These are phyloP conservation scores for Crotalus helleri DNA, from an alignment of 2,113 vertebrate genomes.

Conservation along the genomic window DNA sequence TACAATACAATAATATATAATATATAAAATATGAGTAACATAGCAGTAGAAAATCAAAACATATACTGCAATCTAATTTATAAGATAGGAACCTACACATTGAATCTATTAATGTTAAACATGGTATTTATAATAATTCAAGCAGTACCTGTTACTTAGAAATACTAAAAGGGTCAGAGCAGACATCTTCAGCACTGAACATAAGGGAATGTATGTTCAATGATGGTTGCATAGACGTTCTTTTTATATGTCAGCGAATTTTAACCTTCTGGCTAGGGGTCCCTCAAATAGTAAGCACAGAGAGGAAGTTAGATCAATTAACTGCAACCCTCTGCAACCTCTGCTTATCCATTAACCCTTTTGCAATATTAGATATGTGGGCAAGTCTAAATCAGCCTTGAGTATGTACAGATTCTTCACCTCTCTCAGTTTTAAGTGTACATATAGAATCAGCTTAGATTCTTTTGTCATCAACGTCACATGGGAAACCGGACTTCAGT, in stretches of 20 bases:
- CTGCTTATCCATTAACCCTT: background rate
- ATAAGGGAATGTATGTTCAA: background rate
- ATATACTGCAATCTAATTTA: background rate
- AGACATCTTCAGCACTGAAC: background rate
- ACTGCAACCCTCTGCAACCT: background rate
- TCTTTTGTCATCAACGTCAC: too few species aligned
- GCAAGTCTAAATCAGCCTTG: background rate
- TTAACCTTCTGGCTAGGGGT: background rate
- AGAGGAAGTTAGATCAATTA: background rate
- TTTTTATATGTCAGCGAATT: background rate
- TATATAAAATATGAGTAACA: background rate
- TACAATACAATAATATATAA: background rate
- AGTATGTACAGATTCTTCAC: background rate
- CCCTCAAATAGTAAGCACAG: background rate
- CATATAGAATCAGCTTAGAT: background rate
- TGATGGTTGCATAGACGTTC: background rate
- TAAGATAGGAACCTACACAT: background rate
- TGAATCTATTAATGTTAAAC: background rate
- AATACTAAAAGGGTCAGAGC: background rate
- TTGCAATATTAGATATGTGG: background rate
- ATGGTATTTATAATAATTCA: background rate
- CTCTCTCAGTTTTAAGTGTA: background rate
- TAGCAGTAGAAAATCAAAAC: background rate
- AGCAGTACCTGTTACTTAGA: background rate
- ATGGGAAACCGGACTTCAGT: background rate